Base-by-base conservation (phyloP, 2,113 vertebrate genomes). In the Gallinago paraguaiae region DNA sequence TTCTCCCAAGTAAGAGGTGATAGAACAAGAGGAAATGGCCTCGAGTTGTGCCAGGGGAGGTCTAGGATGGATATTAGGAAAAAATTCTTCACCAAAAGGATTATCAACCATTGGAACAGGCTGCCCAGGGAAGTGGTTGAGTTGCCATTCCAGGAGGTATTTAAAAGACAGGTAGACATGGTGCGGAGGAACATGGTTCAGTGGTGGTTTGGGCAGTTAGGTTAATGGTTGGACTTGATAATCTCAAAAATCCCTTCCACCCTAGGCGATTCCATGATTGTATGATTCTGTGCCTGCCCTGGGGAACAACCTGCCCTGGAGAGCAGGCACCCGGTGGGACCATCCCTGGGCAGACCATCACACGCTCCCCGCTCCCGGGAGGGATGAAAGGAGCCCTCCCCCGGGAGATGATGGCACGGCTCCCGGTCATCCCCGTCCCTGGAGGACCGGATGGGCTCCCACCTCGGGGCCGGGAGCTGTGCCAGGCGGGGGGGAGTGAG, bases 401-500 rank as follows among this genome's bases (percentile, higher is more conserved):
- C 3, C 9, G 48, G 61, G 74, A 48, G 59, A 45, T 35, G 6
- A 54, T 5, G 6, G n/a, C 63, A 22, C 9, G 43, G 64, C 56
- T 61, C 41, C 4, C 1, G 24, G 33, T 17, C 81, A 30, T 10
- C 37, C n/a, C 68, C 30, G 25, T 17, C 30, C 53, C 68, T 37
- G 35, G 1, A 33, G 65, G 60, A 11, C 35, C 30, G 61, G 35
- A 9, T 27, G 3, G 25, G 37, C 53, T 37, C 45, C 20, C 12
- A 0, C 2, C 28, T 3, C 41, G 4, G 30, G 33, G 31, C 50
- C 16, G 20, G 59, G 12, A n/a, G 28, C 67, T 4, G 23, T 2
- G 80, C 54, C 3, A 4, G 48, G 33, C 67, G 17, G 30, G 13
- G 64, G 31, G 15, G 41, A 41, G 41, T 43, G 41, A 6, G 14